phyloP scores from a whole-genome alignment of 2,888 invertebrate species.

The Lithophane ornitopus region DNA sequence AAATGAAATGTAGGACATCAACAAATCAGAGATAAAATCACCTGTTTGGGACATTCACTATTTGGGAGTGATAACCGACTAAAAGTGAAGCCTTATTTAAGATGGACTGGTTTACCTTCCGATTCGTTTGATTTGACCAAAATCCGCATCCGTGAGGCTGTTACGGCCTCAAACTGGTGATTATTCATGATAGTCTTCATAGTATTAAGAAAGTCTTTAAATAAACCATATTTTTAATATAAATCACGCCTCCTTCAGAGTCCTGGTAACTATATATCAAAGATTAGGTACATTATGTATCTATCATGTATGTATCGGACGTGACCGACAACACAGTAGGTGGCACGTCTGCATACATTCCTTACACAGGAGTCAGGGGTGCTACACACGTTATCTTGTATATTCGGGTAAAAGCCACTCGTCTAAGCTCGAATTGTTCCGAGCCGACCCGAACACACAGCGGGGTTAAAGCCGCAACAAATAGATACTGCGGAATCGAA shows the following conservation, averaged over 20 bases:
- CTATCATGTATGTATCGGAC: slow-evolving; percentile 40
- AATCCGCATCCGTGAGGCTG: no score
- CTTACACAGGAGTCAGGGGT: not conserved
- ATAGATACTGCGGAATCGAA: not conserved
- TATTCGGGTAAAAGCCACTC: not conserved
- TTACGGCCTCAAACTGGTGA: no score
- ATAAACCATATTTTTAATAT: not conserved
- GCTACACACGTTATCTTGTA: not conserved
- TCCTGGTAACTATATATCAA: not conserved
- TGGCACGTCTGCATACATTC: slow-evolving; percentile 37
- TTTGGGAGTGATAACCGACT: not conserved
- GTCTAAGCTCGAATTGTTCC: no score
- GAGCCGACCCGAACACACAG: not conserved
- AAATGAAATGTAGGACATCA: not conserved
- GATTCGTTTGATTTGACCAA: not conserved
- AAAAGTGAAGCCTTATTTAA: not conserved
- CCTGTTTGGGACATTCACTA: not conserved
- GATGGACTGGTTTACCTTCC: not conserved
- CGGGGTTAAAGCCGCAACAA: not conserved
- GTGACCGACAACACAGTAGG: slow-evolving; percentile 53
- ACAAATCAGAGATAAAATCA: no score
- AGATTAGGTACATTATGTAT: slow-evolving; percentile 14
- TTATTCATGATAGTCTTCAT: not conserved
- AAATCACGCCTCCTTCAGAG: slow-evolving; percentile 17
- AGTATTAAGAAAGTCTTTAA: not conserved